A percentile compares a stretch with the other conserved stretches of the same genome.
phyloP scores from a whole-genome alignment of 1,140 invertebrate genomes.

The Ephestia elutella region DNA sequence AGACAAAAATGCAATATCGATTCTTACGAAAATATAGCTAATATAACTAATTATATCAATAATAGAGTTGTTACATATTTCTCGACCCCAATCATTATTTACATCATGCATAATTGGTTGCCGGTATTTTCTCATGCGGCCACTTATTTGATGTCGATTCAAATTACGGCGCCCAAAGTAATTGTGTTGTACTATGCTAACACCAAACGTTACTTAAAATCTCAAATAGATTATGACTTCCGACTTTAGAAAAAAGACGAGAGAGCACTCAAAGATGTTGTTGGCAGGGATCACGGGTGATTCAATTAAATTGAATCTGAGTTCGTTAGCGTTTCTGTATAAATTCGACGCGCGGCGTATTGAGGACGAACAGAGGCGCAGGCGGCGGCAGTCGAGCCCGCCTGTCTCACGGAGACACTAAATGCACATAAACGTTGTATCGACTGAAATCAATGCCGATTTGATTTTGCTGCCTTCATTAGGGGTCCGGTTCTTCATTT shows the following conservation, averaged over 20 bases:
- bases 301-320: constrained; percentile 41
- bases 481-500: constrained; percentile 66
- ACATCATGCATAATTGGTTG: constrained; percentile 37
- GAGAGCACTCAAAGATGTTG: constrained; percentile 29
- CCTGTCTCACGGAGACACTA: constrained; percentile 41
- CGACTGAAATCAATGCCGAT: constrained; percentile 63
- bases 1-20: constrained; percentile 9
- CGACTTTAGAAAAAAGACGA: constrained; percentile 10
- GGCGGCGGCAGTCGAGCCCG: constrained; percentile 26
- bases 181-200: constrained; percentile 19
- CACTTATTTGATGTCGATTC: constrained; percentile 22
- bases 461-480: constrained; percentile 69
- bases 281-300: constrained; percentile 27
- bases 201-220: constrained; percentile 18
- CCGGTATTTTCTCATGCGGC: constrained; percentile 39
- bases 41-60: constrained; percentile 51
- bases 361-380: constrained; percentile 14
- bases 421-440: constrained; percentile 59
- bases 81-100: constrained; percentile 37
- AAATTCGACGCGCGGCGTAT: constrained; percentile 7
- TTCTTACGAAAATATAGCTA: constrained; percentile 26
- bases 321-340: constrained; percentile 32
- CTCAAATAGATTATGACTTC: constrained; percentile 3
- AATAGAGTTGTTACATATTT: constrained; percentile 40
- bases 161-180: constrained; percentile 24